These are phyloP conservation scores for Tetheella fluctuosa DNA, from an alignment of 2,888 invertebrate genomes.

Conservation along the genomic window DNA sequence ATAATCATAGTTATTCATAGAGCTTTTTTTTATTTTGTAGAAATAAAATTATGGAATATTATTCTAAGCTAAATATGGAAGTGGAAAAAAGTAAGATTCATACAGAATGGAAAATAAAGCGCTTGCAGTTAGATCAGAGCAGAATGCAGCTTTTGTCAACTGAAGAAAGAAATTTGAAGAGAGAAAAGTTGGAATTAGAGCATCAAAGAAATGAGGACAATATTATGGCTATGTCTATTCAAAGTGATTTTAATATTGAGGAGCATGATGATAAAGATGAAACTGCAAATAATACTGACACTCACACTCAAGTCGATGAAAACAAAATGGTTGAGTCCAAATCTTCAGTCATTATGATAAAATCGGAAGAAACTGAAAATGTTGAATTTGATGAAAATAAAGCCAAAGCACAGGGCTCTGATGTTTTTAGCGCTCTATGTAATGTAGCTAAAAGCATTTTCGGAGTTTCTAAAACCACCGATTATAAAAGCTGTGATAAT, in stretches of 20 bases:
- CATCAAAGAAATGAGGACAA: constrained; percentile 68
- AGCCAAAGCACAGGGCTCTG: constrained; percentile 49
- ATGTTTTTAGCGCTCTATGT: constrained; percentile 65
- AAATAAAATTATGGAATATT: constrained; percentile 85
- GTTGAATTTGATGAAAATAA: constrained; percentile 40
- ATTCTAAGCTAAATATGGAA: constrained; percentile 85
- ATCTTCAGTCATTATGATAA: constrained; percentile 30
- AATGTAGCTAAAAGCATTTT: constrained; percentile 70
- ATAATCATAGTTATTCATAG: background rate
- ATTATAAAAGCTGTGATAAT: constrained; percentile 58
- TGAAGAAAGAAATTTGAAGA: constrained; percentile 80
- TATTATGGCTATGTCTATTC: constrained; percentile 65
- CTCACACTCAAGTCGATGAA: constrained; percentile 7
- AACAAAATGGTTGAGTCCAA: constrained; percentile 34
- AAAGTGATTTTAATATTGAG: constrained; percentile 56
- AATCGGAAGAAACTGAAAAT: constrained; percentile 34
- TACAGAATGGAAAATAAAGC: constrained; percentile 84
- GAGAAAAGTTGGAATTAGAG: constrained; percentile 80
- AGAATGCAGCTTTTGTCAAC: constrained; percentile 76
- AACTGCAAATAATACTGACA: constrained; percentile 22
- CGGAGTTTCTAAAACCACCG: constrained; percentile 47
- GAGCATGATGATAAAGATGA: constrained; percentile 42
- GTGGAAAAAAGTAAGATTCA: constrained; percentile 83
- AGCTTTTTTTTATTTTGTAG: constrained; percentile 54
- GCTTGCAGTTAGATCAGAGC: constrained; percentile 72